phyloP scores from a whole-genome alignment of 1,140 invertebrate genomes.

The Drosophila miranda region DNA sequence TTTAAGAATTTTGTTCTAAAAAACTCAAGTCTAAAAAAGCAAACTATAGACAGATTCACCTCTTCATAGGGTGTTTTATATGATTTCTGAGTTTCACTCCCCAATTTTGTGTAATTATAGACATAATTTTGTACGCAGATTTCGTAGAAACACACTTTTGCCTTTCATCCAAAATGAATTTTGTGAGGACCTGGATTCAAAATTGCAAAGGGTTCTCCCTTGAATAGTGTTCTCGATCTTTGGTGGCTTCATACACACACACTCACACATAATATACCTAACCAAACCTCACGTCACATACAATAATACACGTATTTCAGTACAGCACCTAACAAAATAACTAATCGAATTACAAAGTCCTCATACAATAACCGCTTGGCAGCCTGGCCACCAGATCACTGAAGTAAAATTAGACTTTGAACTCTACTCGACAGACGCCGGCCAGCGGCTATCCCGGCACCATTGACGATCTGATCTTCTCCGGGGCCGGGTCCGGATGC shows the following conservation, averaged over 20 bases:
- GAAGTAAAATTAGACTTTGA: slow-evolving; percentile 77
- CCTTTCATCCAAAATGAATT: too few relatives aligned
- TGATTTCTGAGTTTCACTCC: too few relatives aligned
- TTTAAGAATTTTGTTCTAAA: too few relatives aligned
- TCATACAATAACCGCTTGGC: slow-evolving; percentile 63
- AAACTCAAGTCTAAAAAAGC: too few relatives aligned
- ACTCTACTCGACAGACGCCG: slow-evolving; percentile 87
- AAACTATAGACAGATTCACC: too few relatives aligned
- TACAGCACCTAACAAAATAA: slow-evolving; percentile 49
- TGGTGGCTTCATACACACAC: slow-evolving; percentile 16
- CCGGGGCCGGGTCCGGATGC: slow-evolving; percentile 94
- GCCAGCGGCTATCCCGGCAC: slow-evolving; percentile 90
- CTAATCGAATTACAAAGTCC: slow-evolving; percentile 55
- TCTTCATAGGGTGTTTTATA: too few relatives aligned
- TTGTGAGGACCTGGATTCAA: too few relatives aligned
- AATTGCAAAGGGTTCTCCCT: too few relatives aligned
- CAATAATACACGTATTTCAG: slow-evolving; percentile 17
- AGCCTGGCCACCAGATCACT: slow-evolving; percentile 65
- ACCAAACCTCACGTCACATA: slow-evolving; percentile 16
- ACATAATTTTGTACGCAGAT: too few relatives aligned
- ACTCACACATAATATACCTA: slow-evolving; percentile 28
- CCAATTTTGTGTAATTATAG: too few relatives aligned
- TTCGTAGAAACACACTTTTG: not conserved
- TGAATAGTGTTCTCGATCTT: not conserved
- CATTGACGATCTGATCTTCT: slow-evolving; percentile 93